These are phyloP conservation scores for Sarcophaga rosellei DNA, from an alignment of 2,888 invertebrate genomes.

Conservation along the genomic window DNA sequence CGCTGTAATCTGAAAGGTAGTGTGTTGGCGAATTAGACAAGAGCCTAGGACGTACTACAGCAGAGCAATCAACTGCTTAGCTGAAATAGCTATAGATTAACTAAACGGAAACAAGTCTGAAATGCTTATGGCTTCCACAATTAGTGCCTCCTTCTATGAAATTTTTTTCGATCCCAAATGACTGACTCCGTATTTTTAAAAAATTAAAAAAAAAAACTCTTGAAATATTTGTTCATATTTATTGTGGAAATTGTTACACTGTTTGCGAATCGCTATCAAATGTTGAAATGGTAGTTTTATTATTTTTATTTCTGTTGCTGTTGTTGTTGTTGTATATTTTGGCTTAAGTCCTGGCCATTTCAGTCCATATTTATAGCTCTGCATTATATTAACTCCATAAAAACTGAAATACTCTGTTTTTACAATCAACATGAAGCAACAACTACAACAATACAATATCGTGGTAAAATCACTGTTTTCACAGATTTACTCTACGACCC, in stretches of 20 bases:
- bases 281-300: background rate
- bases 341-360: constrained; percentile 23
- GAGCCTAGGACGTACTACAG: too few species aligned
- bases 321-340: background rate
- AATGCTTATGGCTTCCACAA: too few species aligned
- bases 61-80: too few species aligned
- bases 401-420: constrained; percentile 24
- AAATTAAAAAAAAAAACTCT: too few species aligned
- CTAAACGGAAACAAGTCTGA: too few species aligned
- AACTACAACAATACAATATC: background rate
- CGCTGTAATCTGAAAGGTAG: too few species aligned
- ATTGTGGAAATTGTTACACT: background rate
- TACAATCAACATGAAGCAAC: constrained; percentile 9
- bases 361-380: constrained; percentile 37
- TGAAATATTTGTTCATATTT: too few species aligned
- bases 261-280: background rate
- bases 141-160: too few species aligned
- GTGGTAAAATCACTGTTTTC: background rate
- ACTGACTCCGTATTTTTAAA: background rate
- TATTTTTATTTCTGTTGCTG: background rate
- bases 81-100: too few species aligned
- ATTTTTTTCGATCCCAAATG: too few species aligned
- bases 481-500: background rate
- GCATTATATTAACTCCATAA: constrained; percentile 30
- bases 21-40: too few species aligned